These are phyloP conservation scores for Pteronotus mesoamericanus DNA, from an alignment of 2,797 vertebrate species.

Conservation along the genomic window DNA sequence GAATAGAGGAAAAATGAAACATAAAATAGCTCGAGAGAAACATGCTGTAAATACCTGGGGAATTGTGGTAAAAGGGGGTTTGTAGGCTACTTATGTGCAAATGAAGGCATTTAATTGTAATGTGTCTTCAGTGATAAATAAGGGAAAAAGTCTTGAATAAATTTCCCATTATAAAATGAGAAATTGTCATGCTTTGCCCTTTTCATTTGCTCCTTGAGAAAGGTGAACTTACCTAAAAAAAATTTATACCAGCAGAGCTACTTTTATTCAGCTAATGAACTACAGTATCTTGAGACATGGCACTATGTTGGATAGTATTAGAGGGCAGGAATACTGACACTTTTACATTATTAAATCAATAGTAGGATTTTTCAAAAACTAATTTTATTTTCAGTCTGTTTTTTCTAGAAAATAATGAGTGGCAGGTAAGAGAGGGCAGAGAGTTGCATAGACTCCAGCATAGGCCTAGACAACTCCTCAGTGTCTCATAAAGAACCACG, in stretches of 20 bases:
- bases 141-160: conserved; percentile 70
- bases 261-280: conserved; percentile 74
- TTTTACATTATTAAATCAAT: conserved; percentile 62
- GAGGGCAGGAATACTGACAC: conserved; percentile 4
- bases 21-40: neutral
- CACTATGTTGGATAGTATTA: neutral
- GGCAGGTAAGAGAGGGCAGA: neutral
- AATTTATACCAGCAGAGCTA: conserved; percentile 34
- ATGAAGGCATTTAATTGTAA: conserved; percentile 75
- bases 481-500: neutral
- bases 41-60: neutral
- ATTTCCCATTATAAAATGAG: conserved; percentile 77
- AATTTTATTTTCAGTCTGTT: conserved; percentile 24
- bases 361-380: conserved; percentile 21
- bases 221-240: conserved; percentile 75
- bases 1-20: conserved; percentile 2
- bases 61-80: neutral
- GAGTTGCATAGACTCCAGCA: neutral
- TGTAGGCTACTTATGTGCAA: conserved; percentile 65
- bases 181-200: conserved; percentile 77
- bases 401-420: conserved; percentile 18
- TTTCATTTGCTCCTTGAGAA: conserved; percentile 76
- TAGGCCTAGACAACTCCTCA: neutral
- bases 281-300: conserved; percentile 59
- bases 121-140: conserved; percentile 68